Evolutionary conservation across 2,888 invertebrate species (phyloP), one percentile per base, ranked within the genome.

Genomic region (Griposia aprilina): DNA sequence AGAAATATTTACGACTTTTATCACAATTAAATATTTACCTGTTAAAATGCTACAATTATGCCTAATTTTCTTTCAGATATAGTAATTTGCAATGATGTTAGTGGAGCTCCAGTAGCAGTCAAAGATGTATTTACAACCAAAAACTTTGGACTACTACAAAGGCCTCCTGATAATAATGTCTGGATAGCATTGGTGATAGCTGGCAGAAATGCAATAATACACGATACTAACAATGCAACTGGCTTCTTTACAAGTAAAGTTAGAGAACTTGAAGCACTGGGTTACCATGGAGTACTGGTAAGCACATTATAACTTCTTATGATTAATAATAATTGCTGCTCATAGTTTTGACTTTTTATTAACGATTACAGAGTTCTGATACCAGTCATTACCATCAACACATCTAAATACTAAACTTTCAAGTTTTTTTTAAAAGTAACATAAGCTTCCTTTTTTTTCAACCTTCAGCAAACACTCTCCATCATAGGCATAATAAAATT

Each of bases 181-280:
- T 98, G 96, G 97, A 97, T 96, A 83, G 97, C 96, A 6, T 84
- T 98, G 13, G 94, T 98, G 0, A 91, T 98, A 52, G 97, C 97
- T 36, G 97, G 97, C 36, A 97, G 97, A 95, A 98, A 98, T 94
- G 97, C 97, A 84, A 96, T 97, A 30, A 96, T 98, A 48, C 92
- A 97, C 72, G 95, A 97, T 48, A 96, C 96, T 30, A 90, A 95
- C 55, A 91, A 89, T 48, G 96, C 97, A 15, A 97, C 97, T 62
- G 98, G 98, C 20, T 94, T 96, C 36, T 95, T 97, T 80, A 89
- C 93, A n/a, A 94, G 97, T 90, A 98, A 98, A 94, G 82, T 98
- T 23, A 96, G 97, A 78, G 98, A 98, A 89, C 94, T 98, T 30
- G 91, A 94, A 86, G 91, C 96, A 72, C 91, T 98, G 76, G 98